These are phyloP conservation scores for Ornithoptera alexandrae DNA, from an alignment of 2,888 invertebrate genomes.

Conservation along the genomic window DNA sequence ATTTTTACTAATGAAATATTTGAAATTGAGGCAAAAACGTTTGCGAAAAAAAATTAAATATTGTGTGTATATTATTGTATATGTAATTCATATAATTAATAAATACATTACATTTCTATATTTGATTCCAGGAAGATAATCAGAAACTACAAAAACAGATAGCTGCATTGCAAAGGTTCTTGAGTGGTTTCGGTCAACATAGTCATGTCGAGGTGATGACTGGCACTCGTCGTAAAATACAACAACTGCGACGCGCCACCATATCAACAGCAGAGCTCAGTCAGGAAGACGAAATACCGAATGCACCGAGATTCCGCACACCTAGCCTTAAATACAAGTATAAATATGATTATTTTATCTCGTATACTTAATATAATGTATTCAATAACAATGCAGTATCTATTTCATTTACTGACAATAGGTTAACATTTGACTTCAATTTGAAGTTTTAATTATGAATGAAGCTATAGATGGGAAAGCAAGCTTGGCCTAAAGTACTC, in stretches of 20 bases:
- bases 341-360: conserved; percentile 31
- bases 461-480: no score
- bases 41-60: no score
- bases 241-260: conserved; percentile 55
- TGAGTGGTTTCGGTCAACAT: conserved; percentile 58
- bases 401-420: no score
- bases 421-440: no score
- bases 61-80: background rate
- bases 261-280: conserved; percentile 56
- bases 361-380: no score
- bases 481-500: no score
- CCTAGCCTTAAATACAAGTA: conserved; percentile 70
- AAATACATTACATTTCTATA: background rate
- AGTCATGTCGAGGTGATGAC: conserved; percentile 47
- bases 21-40: no score
- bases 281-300: conserved; percentile 43
- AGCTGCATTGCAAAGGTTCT: conserved; percentile 50
- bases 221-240: conserved; percentile 49
- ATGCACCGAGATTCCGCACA: conserved; percentile 58
- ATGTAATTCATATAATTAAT: background rate
- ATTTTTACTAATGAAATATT: no score
- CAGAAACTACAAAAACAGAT: conserved; percentile 59
- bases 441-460: no score
- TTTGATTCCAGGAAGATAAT: conserved; percentile 59
- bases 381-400: no score